phyloP scores from a whole-genome alignment of 2,113 vertebrate species.

The Hipposideros armiger region DNA sequence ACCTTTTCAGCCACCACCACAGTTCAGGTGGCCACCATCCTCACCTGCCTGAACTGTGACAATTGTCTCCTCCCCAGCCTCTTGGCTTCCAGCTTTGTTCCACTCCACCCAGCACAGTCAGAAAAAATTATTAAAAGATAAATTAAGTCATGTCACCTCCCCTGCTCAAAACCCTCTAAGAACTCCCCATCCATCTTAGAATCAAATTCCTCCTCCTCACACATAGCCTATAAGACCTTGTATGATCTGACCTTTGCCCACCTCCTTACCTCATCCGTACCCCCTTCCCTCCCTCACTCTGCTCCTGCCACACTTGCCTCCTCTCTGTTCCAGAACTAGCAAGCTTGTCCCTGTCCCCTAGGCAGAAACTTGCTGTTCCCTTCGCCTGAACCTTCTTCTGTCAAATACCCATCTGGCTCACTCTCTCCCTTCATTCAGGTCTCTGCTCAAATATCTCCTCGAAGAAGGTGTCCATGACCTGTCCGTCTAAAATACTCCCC shows the following conservation, averaged over 20 bases:
- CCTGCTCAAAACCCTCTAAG: neutral
- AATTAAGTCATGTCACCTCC: neutral
- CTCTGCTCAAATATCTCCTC: neutral
- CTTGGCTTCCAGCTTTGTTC: neutral
- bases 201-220: conserved; percentile 8
- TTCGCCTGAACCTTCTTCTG: neutral
- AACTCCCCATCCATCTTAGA: neutral
- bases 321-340: neutral
- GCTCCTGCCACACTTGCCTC: neutral
- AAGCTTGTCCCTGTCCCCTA: neutral
- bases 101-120: neutral
- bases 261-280: neutral
- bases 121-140: neutral
- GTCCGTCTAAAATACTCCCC: neutral
- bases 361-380: neutral
- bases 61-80: neutral
- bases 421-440: neutral
- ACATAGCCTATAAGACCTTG: neutral
- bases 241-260: neutral
- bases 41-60: neutral
- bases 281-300: neutral
- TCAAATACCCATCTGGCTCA: neutral
- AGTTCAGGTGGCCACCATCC: neutral
- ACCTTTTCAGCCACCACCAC: neutral
- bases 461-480: neutral